Evolutionary conservation across 2,113 vertebrate species (phyloP), one percentile per base, ranked within the genome.

Genomic region (Suncus etruscus): DNA sequence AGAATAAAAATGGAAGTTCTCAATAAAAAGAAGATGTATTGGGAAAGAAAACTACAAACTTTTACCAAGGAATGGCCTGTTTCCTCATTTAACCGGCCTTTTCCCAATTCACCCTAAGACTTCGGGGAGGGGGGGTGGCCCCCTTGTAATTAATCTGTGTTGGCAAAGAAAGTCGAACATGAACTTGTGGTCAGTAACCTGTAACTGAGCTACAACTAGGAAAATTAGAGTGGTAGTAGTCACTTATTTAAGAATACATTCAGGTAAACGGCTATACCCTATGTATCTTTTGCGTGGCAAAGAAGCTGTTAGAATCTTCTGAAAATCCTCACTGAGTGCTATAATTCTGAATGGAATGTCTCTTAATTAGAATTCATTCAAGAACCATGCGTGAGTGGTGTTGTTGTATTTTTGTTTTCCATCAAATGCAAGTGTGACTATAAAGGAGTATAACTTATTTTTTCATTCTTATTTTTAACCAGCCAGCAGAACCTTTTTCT

Each of bases 1-100:
- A 97, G 98, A 93, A 98, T 98, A 97, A 98, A 98, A 95, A 98
- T 98, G 98, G 98, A 98, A 97, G 98, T 98, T 87, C 97, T 98
- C 96, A 98, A 98, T 97, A 98, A 98, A 97, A 98, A 98, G 96
- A 98, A 98, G 97, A 98, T 98, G 98, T 98, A 98, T 95, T 98
- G 98, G 98, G 98, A 98, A 95, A 98, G 98, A 93, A 98, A 98
- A 94, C 96, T 98, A 18, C 98, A 98, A 91, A 98, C 98, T 86
- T 98, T 98, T 95, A 98, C 98, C 77, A 98, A 98, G 96, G 98
- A 98, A 65, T 98, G 98, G 98, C 98, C 98, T 88, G 98, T 98
- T 81, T 97, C 98, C 27, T 98, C 98, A 58, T 98, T 98, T 97
- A 98, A 98, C 95, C 98, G 98, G 96, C 98, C 98, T 83, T 98